Evolutionary conservation across 2,888 invertebrate species (phyloP), one percentile per base, ranked within the genome.

Genomic region (Caenorhabditis sulstoni): DNA sequence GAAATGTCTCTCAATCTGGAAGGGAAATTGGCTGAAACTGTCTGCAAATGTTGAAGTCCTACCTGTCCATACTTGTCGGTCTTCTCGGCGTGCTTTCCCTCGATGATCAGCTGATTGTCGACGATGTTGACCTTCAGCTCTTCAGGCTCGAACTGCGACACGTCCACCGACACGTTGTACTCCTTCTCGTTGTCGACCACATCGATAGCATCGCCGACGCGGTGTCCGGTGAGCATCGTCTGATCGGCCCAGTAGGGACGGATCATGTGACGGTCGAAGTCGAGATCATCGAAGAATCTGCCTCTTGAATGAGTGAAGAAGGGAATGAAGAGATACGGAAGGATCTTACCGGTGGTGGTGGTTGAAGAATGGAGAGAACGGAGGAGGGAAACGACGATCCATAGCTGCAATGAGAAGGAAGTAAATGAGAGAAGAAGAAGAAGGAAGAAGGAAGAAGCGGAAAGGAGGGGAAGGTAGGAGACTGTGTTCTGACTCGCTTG

Each of bases 91-190:
- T 87, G 87, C 59, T 83, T 82, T 65, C 82, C 87, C 59, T 87
- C 87, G 49, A 87, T 81, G 16, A 87, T 83, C 29, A 87, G 59
- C 59, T 86, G 81, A 44, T 85, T 81, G 52, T 87, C 87, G 39
- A 84, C 81, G 39, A 87, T 84, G 67, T 86, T 87, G 44, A 84
- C 87, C 68, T 87, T 87, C 67, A 87, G 66, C 59, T 87, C 87
- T 57, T 86, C 86, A 5, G 87, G 87, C 41, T 84, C 79, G 65
- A 87, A 87, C 52, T 86, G 85, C 11, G 86, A 84, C n/a, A 87
- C 87, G 67, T 87, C 85, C 1, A 87, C 66, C 1, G 85, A 81
- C 12, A 87, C 79, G 35, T 81, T 71, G 70, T 86, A 85, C 41
- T 85, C 82, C 9, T 74, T 66, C 12, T 82, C 82, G 44, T 75